Percentiles rank a stretch among this genome's conserved stretches.
Conservation (phyloP, 2,888 invertebrate species). For the Tyria jacobaeae region DNA sequence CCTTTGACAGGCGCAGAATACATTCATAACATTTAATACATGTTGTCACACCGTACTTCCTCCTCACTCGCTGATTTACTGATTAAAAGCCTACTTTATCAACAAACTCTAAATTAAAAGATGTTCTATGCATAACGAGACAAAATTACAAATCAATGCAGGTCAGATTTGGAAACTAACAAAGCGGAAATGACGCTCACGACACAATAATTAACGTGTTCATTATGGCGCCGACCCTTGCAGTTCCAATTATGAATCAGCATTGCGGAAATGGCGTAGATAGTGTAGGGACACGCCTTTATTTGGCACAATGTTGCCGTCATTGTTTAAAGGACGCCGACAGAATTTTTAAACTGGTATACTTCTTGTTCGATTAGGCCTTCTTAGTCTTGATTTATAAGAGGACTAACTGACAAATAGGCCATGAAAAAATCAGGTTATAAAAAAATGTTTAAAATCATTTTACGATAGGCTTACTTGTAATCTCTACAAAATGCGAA, state of each 20-base stretch:
- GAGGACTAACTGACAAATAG: background rate
- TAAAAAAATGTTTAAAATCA: too few relatives aligned
- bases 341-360: slow-evolving; percentile 27
- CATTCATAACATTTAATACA: too few relatives aligned
- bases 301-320: slow-evolving; percentile 60
- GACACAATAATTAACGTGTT: slow-evolving; percentile 39
- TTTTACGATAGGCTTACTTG: background rate
- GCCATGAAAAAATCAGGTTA: background rate
- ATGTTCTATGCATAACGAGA: background rate
- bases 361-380: background rate
- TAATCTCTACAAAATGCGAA: background rate
- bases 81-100: background rate
- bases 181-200: slow-evolving; percentile 43
- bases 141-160: background rate
- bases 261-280: slow-evolving; percentile 46
- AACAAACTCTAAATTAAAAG: background rate
- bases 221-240: slow-evolving; percentile 47
- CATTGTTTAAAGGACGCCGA: slow-evolving; percentile 43
- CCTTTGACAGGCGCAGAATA: too few relatives aligned
- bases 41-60: too few relatives aligned
- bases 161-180: slow-evolving; percentile 20
- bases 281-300: slow-evolving; percentile 46
- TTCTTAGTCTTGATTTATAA: background rate
- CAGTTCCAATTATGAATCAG: slow-evolving; percentile 46
- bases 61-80: background rate